These are phyloP conservation scores for Eupithecia tripunctaria DNA, from an alignment of 2,888 invertebrate genomes.

Conservation along the genomic window DNA sequence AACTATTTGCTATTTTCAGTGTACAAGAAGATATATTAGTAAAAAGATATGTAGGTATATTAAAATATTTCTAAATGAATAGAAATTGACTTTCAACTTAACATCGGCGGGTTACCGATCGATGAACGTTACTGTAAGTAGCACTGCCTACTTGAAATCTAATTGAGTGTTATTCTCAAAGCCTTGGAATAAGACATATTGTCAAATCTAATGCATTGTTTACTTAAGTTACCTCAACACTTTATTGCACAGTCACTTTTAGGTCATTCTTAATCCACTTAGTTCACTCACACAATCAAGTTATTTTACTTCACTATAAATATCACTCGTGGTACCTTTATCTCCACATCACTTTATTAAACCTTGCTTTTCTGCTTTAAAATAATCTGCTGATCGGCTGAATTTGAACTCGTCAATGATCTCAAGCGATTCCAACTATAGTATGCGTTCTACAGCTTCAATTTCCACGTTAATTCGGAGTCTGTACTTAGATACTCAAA, in stretches of 20 bases:
- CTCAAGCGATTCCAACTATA: background rate
- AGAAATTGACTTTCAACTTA: no score
- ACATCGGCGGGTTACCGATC: no score
- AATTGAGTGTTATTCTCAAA: background rate
- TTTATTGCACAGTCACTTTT: conserved; percentile 32
- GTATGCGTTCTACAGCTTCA: background rate
- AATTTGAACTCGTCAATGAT: background rate
- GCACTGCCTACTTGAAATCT: background rate
- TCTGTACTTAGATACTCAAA: no score
- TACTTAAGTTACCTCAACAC: background rate
- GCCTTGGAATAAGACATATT: background rate
- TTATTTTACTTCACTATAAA: background rate
- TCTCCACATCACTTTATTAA: no score
- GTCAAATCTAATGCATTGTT: background rate
- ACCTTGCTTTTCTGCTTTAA: background rate
- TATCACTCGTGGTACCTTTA: no score
- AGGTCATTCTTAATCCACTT: conserved; percentile 10
- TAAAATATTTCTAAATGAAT: no score
- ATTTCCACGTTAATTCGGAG: no score
- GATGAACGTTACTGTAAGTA: no score
- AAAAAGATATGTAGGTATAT: no score
- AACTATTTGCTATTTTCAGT: no score
- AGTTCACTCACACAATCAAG: background rate
- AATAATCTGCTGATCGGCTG: background rate
- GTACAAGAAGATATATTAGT: no score